Evolutionary conservation across 2,113 vertebrate genomes (phyloP).

Genomic region (Phycodurus eques): DNA sequence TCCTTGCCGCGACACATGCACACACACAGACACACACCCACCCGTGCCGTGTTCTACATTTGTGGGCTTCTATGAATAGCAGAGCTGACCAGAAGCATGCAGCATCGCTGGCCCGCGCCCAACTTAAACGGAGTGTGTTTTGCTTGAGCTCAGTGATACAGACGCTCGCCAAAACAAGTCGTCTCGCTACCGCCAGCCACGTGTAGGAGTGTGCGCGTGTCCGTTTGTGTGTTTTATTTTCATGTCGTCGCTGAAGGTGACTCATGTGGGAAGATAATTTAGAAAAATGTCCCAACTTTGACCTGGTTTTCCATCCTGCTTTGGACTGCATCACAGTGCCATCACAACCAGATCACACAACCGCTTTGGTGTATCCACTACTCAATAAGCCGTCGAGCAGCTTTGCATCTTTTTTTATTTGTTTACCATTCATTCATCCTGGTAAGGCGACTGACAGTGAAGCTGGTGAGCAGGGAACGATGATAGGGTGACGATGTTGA

Average conservation of each 20-base stretch:
- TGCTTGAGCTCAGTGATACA: constrained; percentile 35
- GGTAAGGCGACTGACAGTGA: background rate
- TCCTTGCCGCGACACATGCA: constrained; percentile 3
- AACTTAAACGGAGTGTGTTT: constrained; percentile 36
- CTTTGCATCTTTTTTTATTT: background rate
- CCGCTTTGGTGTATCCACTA: background rate
- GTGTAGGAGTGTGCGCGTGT: constrained; percentile 22
- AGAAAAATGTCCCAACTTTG: background rate
- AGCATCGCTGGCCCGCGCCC: constrained; percentile 47
- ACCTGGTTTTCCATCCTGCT: background rate
- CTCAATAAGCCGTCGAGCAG: background rate
- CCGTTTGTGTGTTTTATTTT: background rate
- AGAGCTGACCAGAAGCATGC: constrained; percentile 63
- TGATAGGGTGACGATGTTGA: constrained; percentile 18
- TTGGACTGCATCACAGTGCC: background rate
- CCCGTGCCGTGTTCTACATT: constrained; percentile 57
- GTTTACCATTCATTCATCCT: background rate
- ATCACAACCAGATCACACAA: background rate
- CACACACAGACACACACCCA: constrained; percentile 20
- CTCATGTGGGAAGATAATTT: constrained; percentile 11
- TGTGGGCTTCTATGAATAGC: constrained; percentile 71
- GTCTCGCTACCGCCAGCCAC: constrained; percentile 25
- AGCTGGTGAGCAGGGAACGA: background rate
- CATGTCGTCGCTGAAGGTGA: background rate
- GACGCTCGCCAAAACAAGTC: constrained; percentile 46